Evolutionary conservation across 2,888 invertebrate species (phyloP).

Genomic region (Marasmarcha lunaedactyla): DNA sequence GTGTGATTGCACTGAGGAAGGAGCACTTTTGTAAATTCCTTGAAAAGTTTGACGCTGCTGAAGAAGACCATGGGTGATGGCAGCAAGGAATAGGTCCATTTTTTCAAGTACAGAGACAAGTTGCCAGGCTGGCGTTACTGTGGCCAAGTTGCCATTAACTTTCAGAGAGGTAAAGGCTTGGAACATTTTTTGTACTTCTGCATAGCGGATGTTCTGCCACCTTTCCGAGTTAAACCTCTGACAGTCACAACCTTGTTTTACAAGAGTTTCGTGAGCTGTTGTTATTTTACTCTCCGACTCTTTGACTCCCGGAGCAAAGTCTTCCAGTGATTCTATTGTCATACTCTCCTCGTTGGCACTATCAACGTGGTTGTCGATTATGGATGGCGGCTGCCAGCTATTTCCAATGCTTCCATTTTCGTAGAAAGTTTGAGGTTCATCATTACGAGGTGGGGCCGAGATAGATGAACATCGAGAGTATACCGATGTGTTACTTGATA

Average conservation of each 20-base stretch:
- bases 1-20: neutral
- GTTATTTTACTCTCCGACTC: conserved; percentile 4
- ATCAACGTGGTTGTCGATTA: neutral
- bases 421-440: too few relatives aligned
- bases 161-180: conserved; percentile 13
- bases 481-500: too few relatives aligned
- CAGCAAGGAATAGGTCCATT: conserved; percentile 9
- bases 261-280: conserved; percentile 1
- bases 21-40: conserved; percentile 5
- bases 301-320: conserved; percentile 5
- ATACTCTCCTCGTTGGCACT: too few relatives aligned
- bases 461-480: too few relatives aligned
- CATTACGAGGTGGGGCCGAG: too few relatives aligned
- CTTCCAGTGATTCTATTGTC: neutral
- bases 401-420: neutral
- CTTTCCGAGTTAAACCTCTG: conserved; percentile 2
- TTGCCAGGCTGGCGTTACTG: conserved; percentile 8
- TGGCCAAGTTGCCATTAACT: conserved; percentile 9
- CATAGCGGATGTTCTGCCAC: conserved; percentile 12
- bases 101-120: conserved; percentile 5
- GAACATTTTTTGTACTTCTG: conserved; percentile 12
- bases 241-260: conserved; percentile 4
- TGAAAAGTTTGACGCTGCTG: conserved; percentile 8
- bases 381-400: neutral
- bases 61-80: conserved; percentile 10